Percentiles rank a stretch among this genome's conserved stretches.
phyloP scores from a whole-genome alignment of 1,140 invertebrate genomes.

The Philotrypesis tridentata region DNA sequence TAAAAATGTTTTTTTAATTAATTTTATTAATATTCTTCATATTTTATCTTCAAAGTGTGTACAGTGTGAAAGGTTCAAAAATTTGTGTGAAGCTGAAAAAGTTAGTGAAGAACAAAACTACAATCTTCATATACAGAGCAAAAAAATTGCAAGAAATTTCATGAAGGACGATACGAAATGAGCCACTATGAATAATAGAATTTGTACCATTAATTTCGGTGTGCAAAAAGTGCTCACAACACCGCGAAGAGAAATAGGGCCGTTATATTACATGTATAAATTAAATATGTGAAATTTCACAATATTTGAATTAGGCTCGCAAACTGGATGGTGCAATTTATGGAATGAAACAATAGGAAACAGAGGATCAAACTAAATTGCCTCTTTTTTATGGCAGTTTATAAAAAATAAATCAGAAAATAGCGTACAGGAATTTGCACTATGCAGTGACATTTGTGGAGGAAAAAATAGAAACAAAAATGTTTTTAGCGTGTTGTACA shows the following conservation, averaged over 20 bases:
- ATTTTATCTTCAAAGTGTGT: constrained; percentile 1
- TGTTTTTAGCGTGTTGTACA: not conserved
- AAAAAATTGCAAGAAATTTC: not conserved
- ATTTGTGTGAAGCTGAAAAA: constrained; percentile 20
- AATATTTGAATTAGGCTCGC: not conserved
- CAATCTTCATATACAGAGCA: not conserved
- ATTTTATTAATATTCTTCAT: not conserved
- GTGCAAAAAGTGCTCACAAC: constrained; percentile 40
- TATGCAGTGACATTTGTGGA: not conserved
- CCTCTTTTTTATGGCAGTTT: not conserved
- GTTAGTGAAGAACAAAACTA: not conserved
- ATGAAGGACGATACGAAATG: not conserved
- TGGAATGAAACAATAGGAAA: constrained; percentile 9
- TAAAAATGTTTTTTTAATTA: not conserved
- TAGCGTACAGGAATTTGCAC: not conserved
- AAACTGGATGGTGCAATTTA: not conserved
- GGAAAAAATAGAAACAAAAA: not conserved
- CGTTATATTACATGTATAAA: constrained; percentile 40
- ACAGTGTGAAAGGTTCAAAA: constrained; percentile 18
- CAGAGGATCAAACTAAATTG: not conserved
- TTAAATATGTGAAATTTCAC: constrained; percentile 38
- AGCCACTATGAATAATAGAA: not conserved
- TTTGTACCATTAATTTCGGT: constrained; percentile 29
- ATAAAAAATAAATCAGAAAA: not conserved
- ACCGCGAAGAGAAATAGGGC: constrained; percentile 29